Conservation (phyloP, 2,888 invertebrate genomes). For the Odontothrips loti region DNA sequence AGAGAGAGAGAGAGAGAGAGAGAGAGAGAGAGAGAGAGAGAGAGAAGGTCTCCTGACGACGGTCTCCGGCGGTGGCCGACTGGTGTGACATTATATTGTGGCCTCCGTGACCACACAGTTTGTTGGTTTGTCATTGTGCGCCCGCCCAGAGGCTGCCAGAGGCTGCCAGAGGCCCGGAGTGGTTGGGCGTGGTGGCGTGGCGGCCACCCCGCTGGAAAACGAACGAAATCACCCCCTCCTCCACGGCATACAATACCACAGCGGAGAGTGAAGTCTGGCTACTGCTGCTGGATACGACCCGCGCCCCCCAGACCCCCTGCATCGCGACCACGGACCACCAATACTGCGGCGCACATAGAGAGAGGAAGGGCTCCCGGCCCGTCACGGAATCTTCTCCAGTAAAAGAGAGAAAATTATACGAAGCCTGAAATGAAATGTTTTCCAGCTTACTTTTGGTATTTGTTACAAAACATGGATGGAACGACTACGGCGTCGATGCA, state of each 20-base stretch:
- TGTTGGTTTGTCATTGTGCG: conserved; percentile 21
- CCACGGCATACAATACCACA: neutral
- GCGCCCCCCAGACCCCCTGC: conserved; percentile 7
- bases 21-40: too few species aligned
- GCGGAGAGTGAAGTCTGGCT: too few species aligned
- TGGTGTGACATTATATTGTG: conserved; percentile 21
- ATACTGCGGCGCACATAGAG: neutral
- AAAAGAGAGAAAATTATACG: too few species aligned
- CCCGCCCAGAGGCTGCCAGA: neutral
- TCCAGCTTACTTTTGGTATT: too few species aligned
- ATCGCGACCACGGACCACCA: neutral
- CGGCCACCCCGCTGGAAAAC: neutral
- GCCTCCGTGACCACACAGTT: conserved; percentile 23
- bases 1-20: too few species aligned
- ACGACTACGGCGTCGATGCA: neutral
- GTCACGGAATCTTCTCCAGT: too few species aligned
- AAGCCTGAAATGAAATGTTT: too few species aligned
- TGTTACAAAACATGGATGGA: too few species aligned
- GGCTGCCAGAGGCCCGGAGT: neutral
- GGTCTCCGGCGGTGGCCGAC: neutral
- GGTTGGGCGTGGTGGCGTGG: neutral
- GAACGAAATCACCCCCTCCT: neutral
- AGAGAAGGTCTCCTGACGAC: neutral
- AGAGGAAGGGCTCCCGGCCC: too few species aligned
- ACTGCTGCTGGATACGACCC: neutral